Evolutionary conservation across 2,797 vertebrate genomes (phyloP).

Genomic region (Anguilla marmorata): DNA sequence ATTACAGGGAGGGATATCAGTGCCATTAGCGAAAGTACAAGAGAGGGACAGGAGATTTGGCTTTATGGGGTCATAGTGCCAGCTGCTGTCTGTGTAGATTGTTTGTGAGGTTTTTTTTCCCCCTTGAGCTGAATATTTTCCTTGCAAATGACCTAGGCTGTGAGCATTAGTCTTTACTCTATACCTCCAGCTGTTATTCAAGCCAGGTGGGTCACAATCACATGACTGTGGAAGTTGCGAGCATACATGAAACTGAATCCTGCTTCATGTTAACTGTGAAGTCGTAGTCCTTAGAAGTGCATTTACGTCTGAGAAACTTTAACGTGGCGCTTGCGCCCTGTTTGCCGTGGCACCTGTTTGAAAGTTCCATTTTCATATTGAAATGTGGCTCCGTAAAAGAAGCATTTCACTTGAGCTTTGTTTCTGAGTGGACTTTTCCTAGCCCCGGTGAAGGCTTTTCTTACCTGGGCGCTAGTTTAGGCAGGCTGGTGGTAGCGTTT

Average conservation of each 20-base stretch:
- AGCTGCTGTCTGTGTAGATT: neutral
- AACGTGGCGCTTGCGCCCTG: neutral
- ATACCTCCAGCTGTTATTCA: neutral
- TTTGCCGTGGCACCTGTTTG: neutral
- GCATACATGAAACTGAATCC: neutral
- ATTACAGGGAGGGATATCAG: neutral
- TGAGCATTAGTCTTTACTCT: neutral
- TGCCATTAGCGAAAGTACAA: neutral
- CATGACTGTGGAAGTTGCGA: neutral
- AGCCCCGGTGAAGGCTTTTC: neutral
- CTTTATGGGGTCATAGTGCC: neutral
- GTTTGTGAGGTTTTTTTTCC: no score
- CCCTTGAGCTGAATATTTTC: neutral
- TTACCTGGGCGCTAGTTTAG: neutral
- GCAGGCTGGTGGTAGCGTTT: neutral
- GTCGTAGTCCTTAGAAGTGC: neutral
- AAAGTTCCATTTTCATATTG: neutral
- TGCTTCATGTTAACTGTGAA: neutral
- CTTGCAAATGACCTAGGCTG: neutral
- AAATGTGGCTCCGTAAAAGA: neutral
- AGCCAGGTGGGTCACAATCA: neutral
- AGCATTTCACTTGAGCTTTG: neutral
- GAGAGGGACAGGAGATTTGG: neutral
- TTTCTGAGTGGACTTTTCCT: neutral
- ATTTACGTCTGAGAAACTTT: neutral